Evolutionary conservation across 1,140 invertebrate genomes (phyloP), one percentile per base, ranked within the genome.

Genomic region (Theocolax elegans): DNA sequence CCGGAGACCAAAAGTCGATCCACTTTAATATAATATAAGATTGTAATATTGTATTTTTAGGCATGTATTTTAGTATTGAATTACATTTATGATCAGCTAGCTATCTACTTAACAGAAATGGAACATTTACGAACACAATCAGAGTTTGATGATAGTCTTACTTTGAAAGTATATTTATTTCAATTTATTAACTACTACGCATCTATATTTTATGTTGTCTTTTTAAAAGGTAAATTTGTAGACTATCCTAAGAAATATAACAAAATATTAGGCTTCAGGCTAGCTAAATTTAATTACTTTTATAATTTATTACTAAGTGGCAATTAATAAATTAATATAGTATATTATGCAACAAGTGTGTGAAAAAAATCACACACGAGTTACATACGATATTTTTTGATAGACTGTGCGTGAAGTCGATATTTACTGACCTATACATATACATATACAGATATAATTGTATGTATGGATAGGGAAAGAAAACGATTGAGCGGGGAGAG

Each of bases 141-240:
- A 0, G 96, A 99, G 86, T 99, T 98, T 85, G 97, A 99, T 80
- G 96, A 99, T 78, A 97, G 95, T 46, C 85, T 99, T 17, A 99
- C 96, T 0, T 87, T 99, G 12, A 99, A 99, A 88, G 97, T 99
- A 76, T 99, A 99, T 83, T 83, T 99, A 9, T 90, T 99, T 40
- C 96, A 99, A 87, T 99, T 99, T 87, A 94, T 99, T 35, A 99
- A 99, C 85, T 99, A 98, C 83, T 99, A 99, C 84, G 95, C 97
- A 21, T 97, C 96, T 1, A 97, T 99, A 81, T 97, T 99, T 87
- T 99, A 99, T 80, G 97, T 99, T 77, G 97, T 97, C 0, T 99
- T 99, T 86, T 93, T 98, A 75, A 99, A 99, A 83, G 97, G 97
- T 46, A 97, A 95, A 83, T 93, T 94, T 75, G 88, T 95, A n/a